Base-by-base conservation (phyloP, 2,888 invertebrate species). In the Noctua janthe region DNA sequence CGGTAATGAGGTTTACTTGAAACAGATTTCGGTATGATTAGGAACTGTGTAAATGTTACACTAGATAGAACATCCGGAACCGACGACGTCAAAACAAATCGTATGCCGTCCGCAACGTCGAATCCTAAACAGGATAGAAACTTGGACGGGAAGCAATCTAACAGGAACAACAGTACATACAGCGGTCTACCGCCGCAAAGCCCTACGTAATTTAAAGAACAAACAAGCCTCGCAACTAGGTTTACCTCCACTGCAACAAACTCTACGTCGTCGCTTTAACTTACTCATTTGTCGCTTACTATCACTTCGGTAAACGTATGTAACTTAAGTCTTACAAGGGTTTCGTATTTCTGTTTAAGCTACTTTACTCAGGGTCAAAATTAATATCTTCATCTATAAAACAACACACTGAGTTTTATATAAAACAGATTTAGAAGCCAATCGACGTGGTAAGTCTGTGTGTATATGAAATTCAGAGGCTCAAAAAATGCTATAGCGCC, bases 151-250 rank as follows among this genome's bases (percentile, higher is more conserved):
- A 90, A 91, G 92, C 93, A 94, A 94, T 93, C 93, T 93, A 93
- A 92, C 91, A 82, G 91, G 92, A 91, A 92, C 93, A 93, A 92
- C 93, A 89, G 91, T 90, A 92, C 89, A 91, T 91, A 92, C 88
- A 91, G 90, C 90, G 92, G 92, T 92, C 89, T 91, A 90, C 92
- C 91, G 86, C 87, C 88, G 90, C 85, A 87, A 87, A 92, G 91
- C 92, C 94, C 93, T 94, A 88, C 91, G 93, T 94, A 94, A 95
- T 95, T 94, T 94, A 92, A 95, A 94, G 94, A 94, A 94, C 94
- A 94, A 95, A 95, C 94, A 95, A 92, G 88, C 92, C 89, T 84
- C 91, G 89, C 89, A 90, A 91, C 92, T 90, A 87, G 89, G 90
- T 92, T 92, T 92, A 90, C 92, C 89, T 92, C 88, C 84, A 90